Base-by-base conservation (phyloP, 2,113 vertebrate species). In the Muntiacus reevesi region DNA sequence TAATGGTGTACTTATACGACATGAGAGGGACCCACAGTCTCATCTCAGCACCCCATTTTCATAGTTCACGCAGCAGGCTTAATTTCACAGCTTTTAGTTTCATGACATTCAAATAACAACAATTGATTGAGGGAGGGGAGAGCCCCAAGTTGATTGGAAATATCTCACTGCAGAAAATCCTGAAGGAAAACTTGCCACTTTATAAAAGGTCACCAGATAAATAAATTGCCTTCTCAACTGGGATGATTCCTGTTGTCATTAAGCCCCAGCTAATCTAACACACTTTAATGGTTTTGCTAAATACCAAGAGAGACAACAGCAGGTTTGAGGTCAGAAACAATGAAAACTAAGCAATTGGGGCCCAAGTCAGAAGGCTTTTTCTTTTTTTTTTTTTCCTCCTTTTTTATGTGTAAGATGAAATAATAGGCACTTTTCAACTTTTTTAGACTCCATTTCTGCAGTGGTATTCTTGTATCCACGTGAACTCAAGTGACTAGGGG, bases 31-130 rank as follows among this genome's bases (percentile, higher is more conserved):
- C 98, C 98, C 54, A 64, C 97, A 64, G 95, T 95, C 96, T 97
- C 64, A 95, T 98, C 97, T 98, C 97, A 64, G 43, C 97, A 95
- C 97, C 87, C 91, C 45, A 87, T 98, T 98, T 98, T 55, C 97
- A 98, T 98, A 98, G 98, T 97, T 98, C 91, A 87, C 97, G 81
- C 96, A 91, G 87, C 94, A 97, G 96, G 97, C 97, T 99, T 99
- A 99, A 99, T 99, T 99, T 99, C 98, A 99, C 99, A 99, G 98
- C 96, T 98, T 99, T 98, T 98, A 98, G 98, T 97, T 99, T 98
- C 95, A 95, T 64, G 74, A 84, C 81, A 98, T 98, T 98, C 98
- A 98, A 97, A 98, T 97, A 98, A 81, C 96, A 98, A 97, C 98
- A 98, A 98, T 97, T 98, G 99, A 98, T 94, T 81, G 45, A 52